phyloP scores from a whole-genome alignment of 2,113 vertebrate species.

The Gobius niger region DNA sequence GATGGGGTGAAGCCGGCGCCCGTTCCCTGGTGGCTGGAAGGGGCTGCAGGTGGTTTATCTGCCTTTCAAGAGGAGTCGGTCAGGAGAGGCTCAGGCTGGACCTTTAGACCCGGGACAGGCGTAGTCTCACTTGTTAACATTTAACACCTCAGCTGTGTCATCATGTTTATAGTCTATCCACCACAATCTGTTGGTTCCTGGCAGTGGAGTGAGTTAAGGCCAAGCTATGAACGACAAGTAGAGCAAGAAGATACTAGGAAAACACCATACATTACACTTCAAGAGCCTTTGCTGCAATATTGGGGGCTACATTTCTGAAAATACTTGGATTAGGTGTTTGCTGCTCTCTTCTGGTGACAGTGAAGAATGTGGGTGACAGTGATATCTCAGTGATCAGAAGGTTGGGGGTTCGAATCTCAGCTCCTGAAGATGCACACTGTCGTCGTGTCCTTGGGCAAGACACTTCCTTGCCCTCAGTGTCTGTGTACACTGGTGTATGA shows the following conservation, averaged over 20 bases:
- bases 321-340: no score
- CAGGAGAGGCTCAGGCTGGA: constrained; percentile 29
- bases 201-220: not conserved
- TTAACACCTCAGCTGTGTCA: constrained; percentile 67
- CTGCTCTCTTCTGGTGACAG: no score
- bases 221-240: not conserved
- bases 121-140: constrained; percentile 63
- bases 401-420: no score
- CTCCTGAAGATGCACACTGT: no score
- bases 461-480: no score
- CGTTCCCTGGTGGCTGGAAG: not conserved
- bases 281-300: not conserved
- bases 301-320: no score
- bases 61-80: constrained; percentile 41
- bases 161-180: constrained; percentile 29
- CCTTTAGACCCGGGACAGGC: constrained; percentile 63
- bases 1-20: constrained; percentile 24
- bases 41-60: constrained; percentile 31
- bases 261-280: not conserved
- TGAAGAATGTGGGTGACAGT: no score
- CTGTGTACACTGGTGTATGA: no score
- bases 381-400: no score
- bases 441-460: no score
- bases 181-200: not conserved
- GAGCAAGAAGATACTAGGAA: not conserved